Percentiles rank a stretch among this genome's conserved stretches.
Evolutionary conservation across 92 coral and sea anemone species (phyloP).

Genomic region (Phenganax stokvisi): DNA sequence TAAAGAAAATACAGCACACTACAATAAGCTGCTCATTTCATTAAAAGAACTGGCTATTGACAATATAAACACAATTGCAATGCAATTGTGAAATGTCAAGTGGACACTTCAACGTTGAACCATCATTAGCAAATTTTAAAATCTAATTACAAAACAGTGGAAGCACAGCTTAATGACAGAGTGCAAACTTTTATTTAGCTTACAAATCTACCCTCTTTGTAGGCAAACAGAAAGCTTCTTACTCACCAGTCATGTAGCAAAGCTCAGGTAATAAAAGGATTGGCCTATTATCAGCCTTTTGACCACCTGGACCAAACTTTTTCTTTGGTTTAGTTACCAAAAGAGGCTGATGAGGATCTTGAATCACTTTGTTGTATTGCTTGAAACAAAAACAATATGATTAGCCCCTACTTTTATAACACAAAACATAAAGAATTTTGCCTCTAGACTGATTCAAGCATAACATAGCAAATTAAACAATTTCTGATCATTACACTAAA

Average conservation of each 20-base stretch:
- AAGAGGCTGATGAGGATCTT: constrained; percentile 82
- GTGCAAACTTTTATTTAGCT: too few relatives aligned
- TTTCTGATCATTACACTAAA: too few relatives aligned
- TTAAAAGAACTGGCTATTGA: neutral
- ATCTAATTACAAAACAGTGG: too few relatives aligned
- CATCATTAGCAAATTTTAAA: too few relatives aligned
- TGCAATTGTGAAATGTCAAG: too few relatives aligned
- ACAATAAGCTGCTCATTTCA: neutral
- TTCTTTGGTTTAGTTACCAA: constrained; percentile 75
- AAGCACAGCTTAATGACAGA: too few relatives aligned
- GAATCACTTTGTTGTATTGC: constrained; percentile 57
- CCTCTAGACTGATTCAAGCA: neutral
- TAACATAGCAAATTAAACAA: too few relatives aligned
- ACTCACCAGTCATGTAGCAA: constrained; percentile 88
- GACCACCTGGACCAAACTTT: constrained; percentile 44
- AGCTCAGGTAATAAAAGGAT: constrained; percentile 74
- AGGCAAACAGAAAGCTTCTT: neutral
- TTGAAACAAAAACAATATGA: constrained; percentile 19
- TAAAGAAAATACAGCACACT: neutral
- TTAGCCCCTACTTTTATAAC: neutral
- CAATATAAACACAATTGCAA: neutral
- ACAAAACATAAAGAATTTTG: neutral
- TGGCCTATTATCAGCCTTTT: constrained; percentile 36
- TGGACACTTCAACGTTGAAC: too few relatives aligned
- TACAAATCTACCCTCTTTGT: neutral